Base-by-base conservation (phyloP, 2,797 vertebrate species). In the Pithecia hirsuta region DNA sequence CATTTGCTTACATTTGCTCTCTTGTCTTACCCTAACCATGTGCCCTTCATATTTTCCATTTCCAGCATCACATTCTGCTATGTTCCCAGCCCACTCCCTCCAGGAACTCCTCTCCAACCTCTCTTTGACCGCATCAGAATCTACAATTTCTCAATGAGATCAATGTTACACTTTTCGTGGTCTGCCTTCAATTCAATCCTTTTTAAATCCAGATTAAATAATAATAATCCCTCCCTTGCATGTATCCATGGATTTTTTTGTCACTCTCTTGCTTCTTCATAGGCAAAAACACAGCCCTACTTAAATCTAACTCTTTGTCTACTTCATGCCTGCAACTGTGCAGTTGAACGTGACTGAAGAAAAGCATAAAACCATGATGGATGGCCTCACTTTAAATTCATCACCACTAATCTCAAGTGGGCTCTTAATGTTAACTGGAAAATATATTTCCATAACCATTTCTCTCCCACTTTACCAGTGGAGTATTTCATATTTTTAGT, bases 391-490 rank as follows among this genome's bases (percentile, higher is more conserved):
- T 91, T 96, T 80, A 75, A 79, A 92, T 78, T 92, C 67, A 86
- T 78, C 36, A 89, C 50, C 30, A 76, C 30, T 46, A 75, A 91
- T 88, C 36, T 91, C 93, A 96, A 70, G 44, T 48, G 78, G 44
- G 26, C 36, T 89, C 41, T 93, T 88, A 87, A 48, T 61, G 61
- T 41, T 87, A 87, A 93, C n/a, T 70, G 33, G 57, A 70, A 97
- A 61, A 92, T 87, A 28, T 80, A 84, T 96, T 80, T 94, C 76
- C 30, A 59, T 22, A 67, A 19, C 70, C 11, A 41, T 93, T 93
- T 88, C n/a, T 67, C 39, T 82, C 14, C 46, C 28, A 86, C 24
- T 55, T 1, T 88, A 44, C 30, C 41, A 88, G 70, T 75, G 26
- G 26, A 52, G 24, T 61, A 17, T 80, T 59, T 79, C 55, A 20